phyloP scores from a whole-genome alignment of 2,113 vertebrate genomes.

The Alligator mississippiensis region DNA sequence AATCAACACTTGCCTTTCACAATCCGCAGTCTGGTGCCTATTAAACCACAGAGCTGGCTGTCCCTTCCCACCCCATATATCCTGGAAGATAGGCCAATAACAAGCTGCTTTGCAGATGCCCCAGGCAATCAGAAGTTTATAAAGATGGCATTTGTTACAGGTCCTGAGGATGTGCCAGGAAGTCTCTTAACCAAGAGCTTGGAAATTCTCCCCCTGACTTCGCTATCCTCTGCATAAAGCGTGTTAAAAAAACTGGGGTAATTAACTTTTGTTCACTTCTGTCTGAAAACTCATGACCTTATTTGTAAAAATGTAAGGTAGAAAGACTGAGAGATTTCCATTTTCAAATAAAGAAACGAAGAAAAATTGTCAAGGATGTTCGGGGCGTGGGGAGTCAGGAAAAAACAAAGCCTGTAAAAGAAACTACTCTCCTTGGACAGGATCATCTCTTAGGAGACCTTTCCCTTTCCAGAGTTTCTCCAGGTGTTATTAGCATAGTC shows the following conservation, averaged over 20 bases:
- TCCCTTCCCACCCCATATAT: background rate
- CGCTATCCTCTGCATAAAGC: background rate
- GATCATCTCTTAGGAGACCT: background rate
- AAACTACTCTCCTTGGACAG: background rate
- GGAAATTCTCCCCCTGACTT: background rate
- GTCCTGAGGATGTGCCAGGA: background rate
- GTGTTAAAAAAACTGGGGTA: background rate
- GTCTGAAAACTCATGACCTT: rapidly evolving
- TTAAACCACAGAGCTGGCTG: conserved; percentile 2
- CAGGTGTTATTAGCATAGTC: background rate
- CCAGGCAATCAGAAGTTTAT: background rate
- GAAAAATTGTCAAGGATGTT: background rate
- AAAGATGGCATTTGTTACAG: background rate
- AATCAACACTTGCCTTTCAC: conserved; percentile 65
- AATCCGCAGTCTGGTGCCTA: conserved; percentile 23
- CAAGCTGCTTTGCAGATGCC: background rate
- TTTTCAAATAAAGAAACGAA: background rate
- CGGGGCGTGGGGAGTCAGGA: background rate
- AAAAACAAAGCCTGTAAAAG: background rate
- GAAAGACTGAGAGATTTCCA: background rate
- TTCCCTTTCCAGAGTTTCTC: rapidly evolving
- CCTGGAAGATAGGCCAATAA: background rate
- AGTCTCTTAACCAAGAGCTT: background rate
- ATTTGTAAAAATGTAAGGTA: background rate
- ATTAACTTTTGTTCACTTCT: background rate